Conservation (phyloP, 2,113 vertebrate genomes). For the Aythya baeri region DNA sequence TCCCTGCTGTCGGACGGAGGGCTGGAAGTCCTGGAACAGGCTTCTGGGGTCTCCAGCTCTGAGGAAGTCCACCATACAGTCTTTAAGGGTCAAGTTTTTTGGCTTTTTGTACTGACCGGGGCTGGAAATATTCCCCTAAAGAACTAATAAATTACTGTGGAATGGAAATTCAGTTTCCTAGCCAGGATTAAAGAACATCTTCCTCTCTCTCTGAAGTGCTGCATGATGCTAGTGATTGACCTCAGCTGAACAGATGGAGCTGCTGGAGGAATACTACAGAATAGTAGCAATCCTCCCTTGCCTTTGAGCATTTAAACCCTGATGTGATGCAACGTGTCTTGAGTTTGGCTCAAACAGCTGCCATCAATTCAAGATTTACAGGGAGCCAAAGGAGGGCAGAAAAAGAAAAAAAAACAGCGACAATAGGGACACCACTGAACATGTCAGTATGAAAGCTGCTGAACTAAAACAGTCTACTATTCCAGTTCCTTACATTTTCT, state of each 20-base stretch:
- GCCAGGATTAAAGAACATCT: conserved; percentile 14
- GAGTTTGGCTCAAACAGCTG: conserved; percentile 62
- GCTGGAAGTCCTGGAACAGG: neutral
- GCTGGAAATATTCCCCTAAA: neutral
- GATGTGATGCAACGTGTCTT: conserved; percentile 55
- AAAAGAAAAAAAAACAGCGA: conserved; percentile 20
- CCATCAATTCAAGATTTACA: conserved; percentile 62
- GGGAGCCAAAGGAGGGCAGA: conserved; percentile 53
- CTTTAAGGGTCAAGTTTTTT: neutral
- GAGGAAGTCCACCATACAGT: neutral
- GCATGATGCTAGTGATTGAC: conserved; percentile 57
- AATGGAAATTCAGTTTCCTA: conserved; percentile 24
- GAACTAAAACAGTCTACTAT: conserved; percentile 37
- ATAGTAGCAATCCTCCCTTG: conserved; percentile 45
- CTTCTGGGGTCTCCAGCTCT: neutral
- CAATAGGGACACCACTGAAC: conserved; percentile 57
- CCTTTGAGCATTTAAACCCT: conserved; percentile 63
- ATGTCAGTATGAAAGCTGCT: conserved; percentile 34
- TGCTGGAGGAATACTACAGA: conserved; percentile 56
- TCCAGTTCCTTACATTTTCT: conserved; percentile 36
- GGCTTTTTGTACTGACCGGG: neutral
- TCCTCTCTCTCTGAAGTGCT: conserved; percentile 28
- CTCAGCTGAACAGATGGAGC: conserved; percentile 50
- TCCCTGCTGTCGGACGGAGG: rapidly evolving
- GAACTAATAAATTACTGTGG: neutral